Evolutionary conservation across 2,113 vertebrate species (phyloP), one percentile per base, ranked within the genome.

Genomic region (Plectropomus leopardus): DNA sequence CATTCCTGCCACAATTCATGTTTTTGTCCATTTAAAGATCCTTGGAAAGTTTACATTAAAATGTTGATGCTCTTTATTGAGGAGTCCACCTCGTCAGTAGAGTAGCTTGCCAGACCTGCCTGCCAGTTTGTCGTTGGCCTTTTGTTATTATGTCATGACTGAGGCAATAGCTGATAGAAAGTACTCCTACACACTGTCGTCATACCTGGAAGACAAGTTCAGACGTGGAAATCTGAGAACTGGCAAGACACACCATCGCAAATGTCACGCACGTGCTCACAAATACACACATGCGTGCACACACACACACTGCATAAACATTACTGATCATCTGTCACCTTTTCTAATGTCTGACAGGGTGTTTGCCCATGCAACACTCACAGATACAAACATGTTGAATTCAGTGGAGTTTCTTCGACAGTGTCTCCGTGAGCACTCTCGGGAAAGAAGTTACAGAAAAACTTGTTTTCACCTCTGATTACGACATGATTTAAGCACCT

Each of bases 121-220:
- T 83, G 44, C 61, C 69, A 80, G 61, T 81, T 82, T 82, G 76
- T 76, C 68, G 75, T 86, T 87, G 76, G 88, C 14, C 78, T 67
- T 72, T 80, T 84, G 67, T 84, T 59, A 82, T 82, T 82, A 85
- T 76, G 77, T 78, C 58, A 80, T 19, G 4, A 65, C 60, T 86
- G 67, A 72, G 23, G 83, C 73, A 82, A 67, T 57, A 63, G 60
- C 61, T 68, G 53, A 87, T 48, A 82, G 50, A 89, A 88, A 84
- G 44, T 44, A 60, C 77, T 83, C 83, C 60, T 72, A 64, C 80
- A 65, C 17, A 14, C 71, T 78, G 58, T 59, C 11, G 50, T 63
- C 47, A 44, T 63, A 74, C 65, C 28, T 82, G 53, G 82, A 86
- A 80, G 79, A 90, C 90, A 79, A 90, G 93, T 87, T 91, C 47